phyloP scores from a whole-genome alignment of 2,888 invertebrate genomes.

The Patella ulyssiponensis region DNA sequence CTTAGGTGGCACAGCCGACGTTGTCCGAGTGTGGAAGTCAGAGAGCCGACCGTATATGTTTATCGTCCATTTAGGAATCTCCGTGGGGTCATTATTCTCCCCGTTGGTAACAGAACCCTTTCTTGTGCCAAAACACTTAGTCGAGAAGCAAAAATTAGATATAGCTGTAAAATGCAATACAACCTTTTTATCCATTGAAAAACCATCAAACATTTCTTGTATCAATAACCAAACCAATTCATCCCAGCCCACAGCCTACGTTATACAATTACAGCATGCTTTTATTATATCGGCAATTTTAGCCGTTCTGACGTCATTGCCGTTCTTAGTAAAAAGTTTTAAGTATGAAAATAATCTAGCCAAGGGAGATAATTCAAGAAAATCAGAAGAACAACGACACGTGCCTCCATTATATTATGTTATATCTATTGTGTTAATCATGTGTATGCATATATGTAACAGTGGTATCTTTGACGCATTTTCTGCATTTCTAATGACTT shows the following conservation, averaged over 20 bases:
- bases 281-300: not conserved
- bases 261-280: not conserved
- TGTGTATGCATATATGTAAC: constrained; percentile 4
- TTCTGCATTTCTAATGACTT: not conserved
- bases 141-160: not conserved
- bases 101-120: not conserved
- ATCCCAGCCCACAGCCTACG: not conserved
- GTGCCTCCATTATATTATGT: not conserved
- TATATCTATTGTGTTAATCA: not conserved
- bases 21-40: not conserved
- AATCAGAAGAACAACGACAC: not conserved
- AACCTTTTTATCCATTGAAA: too few relatives aligned
- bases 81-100: not conserved
- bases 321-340: not conserved
- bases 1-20: not conserved
- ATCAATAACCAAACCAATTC: not conserved
- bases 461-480: not conserved
- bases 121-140: not conserved
- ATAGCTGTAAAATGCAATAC: too few relatives aligned
- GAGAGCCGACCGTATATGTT: constrained; percentile 1
- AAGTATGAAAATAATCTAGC: not conserved
- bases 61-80: not conserved
- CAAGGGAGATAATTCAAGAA: not conserved
- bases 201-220: not conserved
- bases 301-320: not conserved